Base-by-base conservation (phyloP, 1,140 invertebrate species). In the Ladona fulva region DNA sequence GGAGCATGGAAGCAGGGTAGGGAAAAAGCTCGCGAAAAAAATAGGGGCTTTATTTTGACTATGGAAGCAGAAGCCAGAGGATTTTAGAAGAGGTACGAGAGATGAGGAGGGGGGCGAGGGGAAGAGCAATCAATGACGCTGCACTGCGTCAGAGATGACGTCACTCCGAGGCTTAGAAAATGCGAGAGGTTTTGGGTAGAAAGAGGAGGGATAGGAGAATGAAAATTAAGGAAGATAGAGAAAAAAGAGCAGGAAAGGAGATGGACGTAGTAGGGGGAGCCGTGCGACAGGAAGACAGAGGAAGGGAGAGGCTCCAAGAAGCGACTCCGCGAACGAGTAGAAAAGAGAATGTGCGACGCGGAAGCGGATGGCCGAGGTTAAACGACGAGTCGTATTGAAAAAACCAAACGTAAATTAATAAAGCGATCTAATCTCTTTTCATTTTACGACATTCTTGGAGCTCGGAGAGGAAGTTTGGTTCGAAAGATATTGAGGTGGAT, bases 101-200 rank as follows among this genome's bases (percentile, higher is more conserved):
- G n/a, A n/a, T n/a, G n/a, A 16, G 52, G 52, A 22, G 52, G 52
- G 52, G n/a, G 29, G 16, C 16, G 3, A 22, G 52, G 52, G 52
- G n/a, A 19, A 66, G 52, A 22, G n/a, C 52, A 66, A 66, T 66
- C 52, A 66, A 66, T 66, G 52, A 66, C 52, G 52, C 52, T 66
- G 52, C 52, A 66, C 52, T 66, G 52, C 52, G 52, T 66, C 52
- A 66, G 52, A 66, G 52, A 66, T 66, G 52, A 66, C 52, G 52
- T 66, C 52, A 66, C 52, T 6, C 52, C 52, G n/a, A 66, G 52
- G 52, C 52, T 66, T 66, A 19, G 52, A 22, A 22, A 66, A 66
- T 66, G 52, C 52, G 52, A 66, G 52, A 66, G 52, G 52, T 66
- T 66, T 66, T 66, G 14, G 29, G 29, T 37, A 5, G 29, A 8